Evolutionary conservation across 1,140 invertebrate genomes (phyloP), one percentile per base, ranked within the genome.

Genomic region (Galleria mellonella): DNA sequence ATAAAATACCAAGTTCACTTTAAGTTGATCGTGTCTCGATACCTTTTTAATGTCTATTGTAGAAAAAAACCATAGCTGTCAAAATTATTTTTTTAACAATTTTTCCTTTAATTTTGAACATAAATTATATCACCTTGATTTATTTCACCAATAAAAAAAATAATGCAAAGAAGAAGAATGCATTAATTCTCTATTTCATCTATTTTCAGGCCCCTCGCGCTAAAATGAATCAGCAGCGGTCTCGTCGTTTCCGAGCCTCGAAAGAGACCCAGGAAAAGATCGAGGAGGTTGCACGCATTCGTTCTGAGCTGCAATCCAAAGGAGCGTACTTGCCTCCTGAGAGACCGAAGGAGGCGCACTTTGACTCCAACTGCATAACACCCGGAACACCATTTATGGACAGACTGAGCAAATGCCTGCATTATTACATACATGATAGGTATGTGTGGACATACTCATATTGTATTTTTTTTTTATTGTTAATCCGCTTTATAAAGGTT

Each of bases 151-250:
- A n/a, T n/a, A n/a, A n/a, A n/a, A n/a, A n/a, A n/a, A n/a, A n/a
- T n/a, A n/a, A 6, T 23, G 6, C 17, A 23, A 23, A 23, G 17
- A 23, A 3, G 2, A 23, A 23, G 17, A 23, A 23, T 23, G 17
- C 17, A 23, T 23, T 6, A 23, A 23, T 23, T 3, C 6, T 23
- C 6, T 23, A 23, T 23, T 23, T n/a, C n/a, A n/a, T n/a, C n/a
- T n/a, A n/a, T 3, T 65, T 73, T 38, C 55, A 94, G 93, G 97
- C 97, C 12, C 97, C 97, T 3, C 88, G 97, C 74, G 98, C 97
- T 9, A 99, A 99, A 89, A 99, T 99, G 98, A 99, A 99, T 87
- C 98, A 99, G 77, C 98, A 99, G 82, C 88, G 98, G 61, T 99
- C 97, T 10, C 89, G 98, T 56, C 89, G 98, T 64, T 99, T 99